These are phyloP conservation scores for Pelobates fuscus DNA, from an alignment of 2,113 vertebrate genomes.

Conservation along the genomic window DNA sequence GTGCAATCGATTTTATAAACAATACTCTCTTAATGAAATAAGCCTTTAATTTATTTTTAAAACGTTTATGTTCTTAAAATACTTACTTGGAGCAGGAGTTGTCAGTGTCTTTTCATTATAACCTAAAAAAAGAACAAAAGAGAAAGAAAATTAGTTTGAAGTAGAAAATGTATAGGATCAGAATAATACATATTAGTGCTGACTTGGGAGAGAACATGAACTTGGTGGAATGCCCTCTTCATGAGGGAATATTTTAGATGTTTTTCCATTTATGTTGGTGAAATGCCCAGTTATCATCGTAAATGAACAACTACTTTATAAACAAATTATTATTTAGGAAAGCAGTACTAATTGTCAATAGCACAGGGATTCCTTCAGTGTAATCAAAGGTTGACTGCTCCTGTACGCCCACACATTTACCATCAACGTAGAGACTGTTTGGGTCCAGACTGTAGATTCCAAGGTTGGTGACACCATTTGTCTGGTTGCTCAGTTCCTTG, in stretches of 20 bases:
- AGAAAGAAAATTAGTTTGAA: neutral
- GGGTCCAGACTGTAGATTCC: slow-evolving; percentile 48
- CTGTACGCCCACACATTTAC: slow-evolving; percentile 18
- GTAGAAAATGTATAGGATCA: neutral
- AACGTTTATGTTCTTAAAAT: neutral
- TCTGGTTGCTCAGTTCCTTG: slow-evolving; percentile 56
- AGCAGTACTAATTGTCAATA: too few relatives aligned
- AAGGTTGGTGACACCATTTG: slow-evolving; percentile 22
- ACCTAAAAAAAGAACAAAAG: slow-evolving; percentile 29
- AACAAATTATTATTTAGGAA: too few relatives aligned
- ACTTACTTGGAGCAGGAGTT: slow-evolving; percentile 47
- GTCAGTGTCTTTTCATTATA: slow-evolving; percentile 28
- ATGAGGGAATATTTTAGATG: too few relatives aligned
- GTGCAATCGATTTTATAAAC: neutral
- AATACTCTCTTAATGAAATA: neutral
- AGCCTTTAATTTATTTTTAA: neutral
- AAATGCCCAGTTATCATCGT: too few relatives aligned
- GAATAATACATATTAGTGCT: neutral
- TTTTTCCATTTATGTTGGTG: too few relatives aligned
- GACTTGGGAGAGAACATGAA: too few relatives aligned
- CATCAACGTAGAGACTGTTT: slow-evolving; percentile 41
- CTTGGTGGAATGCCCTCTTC: too few relatives aligned
- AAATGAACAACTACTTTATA: too few relatives aligned
- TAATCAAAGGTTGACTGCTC: too few relatives aligned
- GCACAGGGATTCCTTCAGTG: too few relatives aligned